A percentile compares a stretch with the other conserved stretches of the same genome.
phyloP scores from a whole-genome alignment of 2,797 vertebrate species.

The Clarias laeviceps region DNA sequence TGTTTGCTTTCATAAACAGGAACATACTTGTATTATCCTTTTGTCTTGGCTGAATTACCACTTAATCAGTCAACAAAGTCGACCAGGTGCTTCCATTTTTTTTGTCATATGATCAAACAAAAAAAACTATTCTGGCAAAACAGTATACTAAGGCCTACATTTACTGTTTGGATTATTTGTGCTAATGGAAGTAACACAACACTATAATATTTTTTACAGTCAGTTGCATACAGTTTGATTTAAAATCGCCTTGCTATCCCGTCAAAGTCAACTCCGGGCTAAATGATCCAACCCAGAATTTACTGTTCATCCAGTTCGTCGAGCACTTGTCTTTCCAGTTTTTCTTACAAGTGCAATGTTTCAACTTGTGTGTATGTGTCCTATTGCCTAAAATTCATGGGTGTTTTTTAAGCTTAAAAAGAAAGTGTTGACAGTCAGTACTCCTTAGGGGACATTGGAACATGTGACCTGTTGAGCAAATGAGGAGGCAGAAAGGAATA shows the following conservation, averaged over 20 bases:
- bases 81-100: not conserved
- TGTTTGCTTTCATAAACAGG: not conserved
- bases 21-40: not conserved
- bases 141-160: not conserved
- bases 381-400: not conserved
- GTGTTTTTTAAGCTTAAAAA: not conserved
- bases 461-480: slow-evolving; percentile 23
- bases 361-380: not conserved
- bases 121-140: not conserved
- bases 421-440: not conserved
- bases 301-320: not conserved
- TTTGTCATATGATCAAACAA: not conserved
- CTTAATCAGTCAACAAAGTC: not conserved
- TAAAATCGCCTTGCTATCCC: not conserved
- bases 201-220: not conserved
- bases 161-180: not conserved
- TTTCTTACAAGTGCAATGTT: not conserved
- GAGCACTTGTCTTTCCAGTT: not conserved
- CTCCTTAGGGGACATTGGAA: not conserved
- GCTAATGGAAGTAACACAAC: not conserved
- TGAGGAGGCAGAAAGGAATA: not conserved
- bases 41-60: not conserved
- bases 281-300: not conserved
- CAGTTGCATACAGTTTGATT: not conserved
- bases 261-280: not conserved